Base-by-base conservation (phyloP, 2,888 invertebrate species). In the Macrosoma leucophasiata region DNA sequence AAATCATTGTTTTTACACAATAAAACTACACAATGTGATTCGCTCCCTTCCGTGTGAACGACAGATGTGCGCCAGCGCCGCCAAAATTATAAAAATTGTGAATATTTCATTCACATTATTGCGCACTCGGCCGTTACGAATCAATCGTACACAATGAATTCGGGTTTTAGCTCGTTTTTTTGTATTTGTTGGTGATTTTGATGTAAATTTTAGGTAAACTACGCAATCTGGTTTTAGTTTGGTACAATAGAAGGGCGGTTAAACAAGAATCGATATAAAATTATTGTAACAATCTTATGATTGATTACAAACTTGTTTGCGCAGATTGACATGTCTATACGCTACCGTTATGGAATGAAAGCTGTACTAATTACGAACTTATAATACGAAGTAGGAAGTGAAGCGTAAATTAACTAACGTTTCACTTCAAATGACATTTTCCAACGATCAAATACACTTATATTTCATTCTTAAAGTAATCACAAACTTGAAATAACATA, bases 301-400 rank as follows among this genome's bases (percentile, higher is more conserved):
- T 84, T 82, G 84, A 84, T 84, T 82, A 61, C 66, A 76, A 81
- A 81, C 84, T 77, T 54, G 84, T 84, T 84, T 79, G 61, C 48
- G 52, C 52, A 55, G 70, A 72, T 68, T 78, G 77, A 76, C 78
- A 59, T 56, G 48, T 65, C 57, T 60, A 63, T 71, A 50, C 48
- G 50, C 45, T 36, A 33, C 22, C 20, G 44, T 44, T 41, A 35
- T 40, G 17, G 4, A 7, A 23, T 9, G 23, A 29, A 31, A 13
- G 23, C 22, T 36, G 28, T n/a, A n/a, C n/a, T n/a, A n/a, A n/a
- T n/a, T n/a, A n/a, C n/a, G n/a, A n/a, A n/a, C n/a, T n/a, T n/a
- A n/a, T n/a, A n/a, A n/a, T n/a, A n/a, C n/a, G n/a, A n/a, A n/a
- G n/a, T n/a, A n/a, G n/a, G n/a, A n/a, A n/a, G n/a, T n/a, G n/a